Base-by-base conservation (phyloP, 2,113 vertebrate genomes). In the Serinus canaria region DNA sequence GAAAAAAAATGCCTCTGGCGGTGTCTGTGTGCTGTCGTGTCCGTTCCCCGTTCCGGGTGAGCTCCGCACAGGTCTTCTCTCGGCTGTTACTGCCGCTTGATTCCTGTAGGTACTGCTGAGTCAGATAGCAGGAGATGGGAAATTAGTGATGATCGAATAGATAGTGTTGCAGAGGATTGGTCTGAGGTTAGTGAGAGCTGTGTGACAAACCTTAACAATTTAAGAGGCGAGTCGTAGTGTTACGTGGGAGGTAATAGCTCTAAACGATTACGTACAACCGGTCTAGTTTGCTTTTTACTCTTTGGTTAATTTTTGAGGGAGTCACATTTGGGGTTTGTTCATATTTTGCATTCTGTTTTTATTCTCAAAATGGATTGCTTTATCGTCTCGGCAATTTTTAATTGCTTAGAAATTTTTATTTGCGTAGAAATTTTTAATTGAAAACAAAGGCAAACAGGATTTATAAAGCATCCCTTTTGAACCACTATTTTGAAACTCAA, bases 1-100 rank as follows among this genome's bases (percentile, higher is more conserved):
- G 8, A 1, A 6, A 5, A 9, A 17, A 9, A 31, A 5, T 1
- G 9, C 33, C 6, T 2, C 11, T 3, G 44, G 7, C 15, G 0
- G 15, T 1, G 13, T 31, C 35, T 7, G 3, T 4, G 15, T 1
- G 31, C 13, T 19, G 44, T 11, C 33, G 2, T 18, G 4, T 3
- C 44, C 35, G 4, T 4, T 17, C 11, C 56, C 44, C 35, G 4
- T 4, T 17, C 11, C 56, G 6, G 60, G 50, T 19, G 73, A 33
- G 35, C 62, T 20, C 14, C 4, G 72, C 50, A 0, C 52, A 3
- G 49, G 73, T 4, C 15, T 20, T 19, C 6, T 2, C 15, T 24
- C 28, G 10, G 37, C 41, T 47, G 0, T 8, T 15, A 9, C 3
- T 39, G 41, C 43, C 21, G 1, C 41, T 43, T 4, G 5, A 2